phyloP scores from a whole-genome alignment of 2,113 vertebrate species.

The Agelaius tricolor region DNA sequence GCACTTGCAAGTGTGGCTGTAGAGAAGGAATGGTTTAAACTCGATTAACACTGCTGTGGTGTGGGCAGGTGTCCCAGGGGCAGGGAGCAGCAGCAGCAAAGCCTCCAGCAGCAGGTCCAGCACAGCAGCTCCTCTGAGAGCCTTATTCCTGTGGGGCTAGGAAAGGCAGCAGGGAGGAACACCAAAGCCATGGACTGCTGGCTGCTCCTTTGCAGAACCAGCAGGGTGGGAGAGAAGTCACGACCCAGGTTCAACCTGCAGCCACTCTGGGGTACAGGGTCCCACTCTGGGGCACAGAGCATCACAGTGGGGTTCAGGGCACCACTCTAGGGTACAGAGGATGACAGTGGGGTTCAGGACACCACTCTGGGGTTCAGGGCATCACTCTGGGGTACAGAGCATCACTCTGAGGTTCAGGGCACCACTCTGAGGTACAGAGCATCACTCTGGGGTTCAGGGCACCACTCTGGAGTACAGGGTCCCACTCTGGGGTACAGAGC shows the following conservation, averaged over 20 bases:
- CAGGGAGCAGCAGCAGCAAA: not conserved
- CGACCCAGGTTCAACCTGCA: not conserved
- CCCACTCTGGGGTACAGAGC: rapidly evolving
- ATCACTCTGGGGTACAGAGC: too few species aligned
- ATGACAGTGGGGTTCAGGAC: too few species aligned
- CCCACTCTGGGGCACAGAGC: too few species aligned
- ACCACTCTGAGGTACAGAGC: rapidly evolving
- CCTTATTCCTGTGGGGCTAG: not conserved
- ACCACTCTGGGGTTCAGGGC: too few species aligned
- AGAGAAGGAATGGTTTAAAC: not conserved
- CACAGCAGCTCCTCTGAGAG: not conserved
- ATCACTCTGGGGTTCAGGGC: too few species aligned
- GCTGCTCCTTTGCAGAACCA: not conserved
- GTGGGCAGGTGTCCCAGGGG: not conserved
- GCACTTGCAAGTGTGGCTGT: not conserved
- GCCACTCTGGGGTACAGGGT: rapidly evolving
- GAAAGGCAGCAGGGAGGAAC: not conserved
- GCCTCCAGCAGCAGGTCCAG: not conserved
- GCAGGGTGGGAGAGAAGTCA: rapidly evolving
- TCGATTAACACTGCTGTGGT: rapidly evolving
- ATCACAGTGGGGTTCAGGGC: too few species aligned
- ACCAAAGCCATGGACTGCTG: rapidly evolving
- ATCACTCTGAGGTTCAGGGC: too few species aligned
- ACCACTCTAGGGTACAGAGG: too few species aligned
- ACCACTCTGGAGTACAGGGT: too few species aligned